These are phyloP conservation scores for Torymus tubicola DNA, from an alignment of 2,888 invertebrate species.

Conservation along the genomic window DNA sequence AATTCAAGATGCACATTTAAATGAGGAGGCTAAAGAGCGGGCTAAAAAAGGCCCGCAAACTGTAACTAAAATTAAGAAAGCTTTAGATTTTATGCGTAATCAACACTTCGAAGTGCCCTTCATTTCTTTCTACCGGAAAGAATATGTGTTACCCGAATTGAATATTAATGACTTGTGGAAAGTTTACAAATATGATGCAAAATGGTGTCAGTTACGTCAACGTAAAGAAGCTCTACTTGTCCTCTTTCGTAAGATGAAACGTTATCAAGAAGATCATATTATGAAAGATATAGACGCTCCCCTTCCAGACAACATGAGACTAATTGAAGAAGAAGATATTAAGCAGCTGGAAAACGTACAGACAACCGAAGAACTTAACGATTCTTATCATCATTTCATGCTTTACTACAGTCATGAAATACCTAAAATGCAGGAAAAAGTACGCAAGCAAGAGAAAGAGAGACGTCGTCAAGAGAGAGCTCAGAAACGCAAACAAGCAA, in stretches of 20 bases:
- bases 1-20: conserved; percentile 82
- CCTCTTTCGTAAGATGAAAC: conserved; percentile 93
- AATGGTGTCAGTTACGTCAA: conserved; percentile 93
- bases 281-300: conserved; percentile 87
- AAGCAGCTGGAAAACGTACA: conserved; percentile 87
- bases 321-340: conserved; percentile 89
- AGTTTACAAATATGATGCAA: conserved; percentile 96
- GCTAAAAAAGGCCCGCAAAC: conserved; percentile 82
- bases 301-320: conserved; percentile 85
- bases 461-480: conserved; percentile 79
- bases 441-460: conserved; percentile 83
- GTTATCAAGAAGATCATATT: conserved; percentile 88
- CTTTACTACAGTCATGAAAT: conserved; percentile 93
- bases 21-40: conserved; percentile 78
- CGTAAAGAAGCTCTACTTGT: conserved; percentile 89
- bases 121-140: conserved; percentile 98
- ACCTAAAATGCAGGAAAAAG: conserved; percentile 88
- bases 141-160: conserved; percentile 96
- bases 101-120: conserved; percentile 98
- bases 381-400: conserved; percentile 95
- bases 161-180: conserved; percentile 98
- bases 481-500: conserved; percentile 76
- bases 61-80: conserved; percentile 94
- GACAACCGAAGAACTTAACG: conserved; percentile 93
- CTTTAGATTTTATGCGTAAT: conserved; percentile 96